Percentiles rank a stretch among this genome's conserved stretches.
phyloP scores from a whole-genome alignment of 2,888 invertebrate species.

The Gnatocerus cornutus region DNA sequence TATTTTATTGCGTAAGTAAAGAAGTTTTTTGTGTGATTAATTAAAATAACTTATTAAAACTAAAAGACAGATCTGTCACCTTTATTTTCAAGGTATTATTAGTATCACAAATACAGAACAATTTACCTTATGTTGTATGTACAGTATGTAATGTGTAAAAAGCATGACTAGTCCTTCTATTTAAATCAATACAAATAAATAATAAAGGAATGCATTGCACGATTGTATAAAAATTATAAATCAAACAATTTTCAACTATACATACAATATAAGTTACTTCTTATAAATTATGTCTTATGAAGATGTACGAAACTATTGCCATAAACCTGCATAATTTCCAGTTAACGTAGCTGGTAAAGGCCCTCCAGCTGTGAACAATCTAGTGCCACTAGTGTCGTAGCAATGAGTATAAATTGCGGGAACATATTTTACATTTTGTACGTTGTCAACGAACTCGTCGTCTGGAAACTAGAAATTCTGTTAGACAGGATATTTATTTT shows the following conservation, averaged over 20 bases:
- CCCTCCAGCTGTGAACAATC: conserved; percentile 95
- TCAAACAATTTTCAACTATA: conserved; percentile 13
- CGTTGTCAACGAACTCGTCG: conserved; percentile 88
- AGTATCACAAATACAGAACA: conserved; percentile 44
- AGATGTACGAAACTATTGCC: conserved; percentile 81
- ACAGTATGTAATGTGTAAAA: conserved; percentile 16
- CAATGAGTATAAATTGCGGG: conserved; percentile 98
- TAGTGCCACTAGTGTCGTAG: conserved; percentile 92
- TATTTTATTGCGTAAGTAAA: conserved; percentile 11
- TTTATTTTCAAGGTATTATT: conserved; percentile 16
- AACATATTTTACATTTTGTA: conserved; percentile 89
- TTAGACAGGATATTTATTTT: neutral
- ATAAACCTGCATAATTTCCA: conserved; percentile 96
- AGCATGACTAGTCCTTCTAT: conserved; percentile 26
- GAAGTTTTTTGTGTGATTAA: neutral
- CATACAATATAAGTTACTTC: conserved; percentile 36
- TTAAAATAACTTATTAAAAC: neutral
- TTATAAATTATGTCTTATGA: conserved; percentile 4
- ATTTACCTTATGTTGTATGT: conserved; percentile 33
- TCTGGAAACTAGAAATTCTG: conserved; percentile 80
- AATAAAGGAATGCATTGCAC: conserved; percentile 41
- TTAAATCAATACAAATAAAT: conserved; percentile 20
- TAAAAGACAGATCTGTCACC: conserved; percentile 17
- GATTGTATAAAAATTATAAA: conserved; percentile 14
- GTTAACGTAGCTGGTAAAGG: conserved; percentile 92